Evolutionary conservation across 2,113 vertebrate species (phyloP).

Genomic region (Sebastes schlegelii): DNA sequence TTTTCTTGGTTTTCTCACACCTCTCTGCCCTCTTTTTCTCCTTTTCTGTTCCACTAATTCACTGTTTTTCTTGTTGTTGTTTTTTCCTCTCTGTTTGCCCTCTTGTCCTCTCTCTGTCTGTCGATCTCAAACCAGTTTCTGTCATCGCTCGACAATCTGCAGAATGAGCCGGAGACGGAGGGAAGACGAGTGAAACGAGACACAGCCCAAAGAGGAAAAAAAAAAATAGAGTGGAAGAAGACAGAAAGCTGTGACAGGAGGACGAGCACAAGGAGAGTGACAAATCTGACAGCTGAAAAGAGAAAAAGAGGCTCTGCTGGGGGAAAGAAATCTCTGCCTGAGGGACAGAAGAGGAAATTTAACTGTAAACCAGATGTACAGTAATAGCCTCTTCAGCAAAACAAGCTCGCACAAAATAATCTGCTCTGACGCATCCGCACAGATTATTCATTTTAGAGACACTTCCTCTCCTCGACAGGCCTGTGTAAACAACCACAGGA

Average conservation of each 20-base stretch:
- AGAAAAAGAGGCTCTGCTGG: neutral
- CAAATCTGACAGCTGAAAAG: constrained; percentile 7
- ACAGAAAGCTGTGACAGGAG: neutral
- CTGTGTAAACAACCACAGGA: neutral
- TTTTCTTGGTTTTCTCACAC: too few species aligned
- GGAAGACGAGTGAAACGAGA: neutral
- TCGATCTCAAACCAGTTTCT: constrained; percentile 18
- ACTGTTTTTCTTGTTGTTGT: neutral
- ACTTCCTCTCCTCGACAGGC: neutral
- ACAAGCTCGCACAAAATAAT: neutral
- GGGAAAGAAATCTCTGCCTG: neutral
- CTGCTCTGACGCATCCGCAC: neutral
- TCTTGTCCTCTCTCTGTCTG: neutral
- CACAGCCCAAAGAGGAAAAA: too few species aligned
- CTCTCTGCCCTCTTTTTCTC: too few species aligned
- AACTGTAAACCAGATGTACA: constrained; percentile 2
- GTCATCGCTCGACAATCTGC: constrained; percentile 46
- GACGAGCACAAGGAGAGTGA: constrained; percentile 20
- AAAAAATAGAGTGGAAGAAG: neutral
- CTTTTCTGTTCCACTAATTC: neutral
- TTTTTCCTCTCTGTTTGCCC: neutral
- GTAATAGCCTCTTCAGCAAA: neutral
- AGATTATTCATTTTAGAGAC: neutral
- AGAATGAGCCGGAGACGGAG: neutral
- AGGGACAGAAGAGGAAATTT: neutral